Percentiles rank a stretch among this genome's conserved stretches.
These are phyloP conservation scores for Leptopilina drosophilae DNA, from an alignment of 2,888 invertebrate genomes.

Conservation along the genomic window DNA sequence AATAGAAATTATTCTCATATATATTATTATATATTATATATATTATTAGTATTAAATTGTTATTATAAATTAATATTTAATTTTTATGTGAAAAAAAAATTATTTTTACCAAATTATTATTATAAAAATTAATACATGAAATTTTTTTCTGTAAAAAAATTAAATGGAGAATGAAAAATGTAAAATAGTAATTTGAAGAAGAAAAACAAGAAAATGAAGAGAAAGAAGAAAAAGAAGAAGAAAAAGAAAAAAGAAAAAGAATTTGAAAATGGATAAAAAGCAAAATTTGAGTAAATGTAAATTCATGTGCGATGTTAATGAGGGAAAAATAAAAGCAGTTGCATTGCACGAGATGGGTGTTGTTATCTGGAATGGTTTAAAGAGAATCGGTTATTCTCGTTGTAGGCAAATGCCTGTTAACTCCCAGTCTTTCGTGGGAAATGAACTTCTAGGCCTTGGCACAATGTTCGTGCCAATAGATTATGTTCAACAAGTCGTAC, in stretches of 20 bases:
- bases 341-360: neutral
- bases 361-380: neutral
- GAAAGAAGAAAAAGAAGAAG: neutral
- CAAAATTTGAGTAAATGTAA: neutral
- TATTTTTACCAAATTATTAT: too few relatives aligned
- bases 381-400: constrained; percentile 7
- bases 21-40: too few relatives aligned
- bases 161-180: too few relatives aligned
- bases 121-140: too few relatives aligned
- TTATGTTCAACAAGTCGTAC: constrained; percentile 1
- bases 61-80: too few relatives aligned
- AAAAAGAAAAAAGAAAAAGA: too few relatives aligned
- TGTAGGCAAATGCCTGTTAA: constrained; percentile 21
- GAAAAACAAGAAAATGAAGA: neutral
- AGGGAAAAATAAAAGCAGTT: neutral
- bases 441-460: constrained; percentile 36
- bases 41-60: too few relatives aligned
- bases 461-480: constrained; percentile 14
- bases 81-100: too few relatives aligned
- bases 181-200: neutral
- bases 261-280: neutral
- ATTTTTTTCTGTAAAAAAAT: too few relatives aligned
- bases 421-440: constrained; percentile 39
- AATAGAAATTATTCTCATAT: too few relatives aligned
- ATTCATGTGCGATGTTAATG: neutral